These are phyloP conservation scores for Agrilus mali DNA, from an alignment of 2,888 invertebrate genomes.

Conservation along the genomic window DNA sequence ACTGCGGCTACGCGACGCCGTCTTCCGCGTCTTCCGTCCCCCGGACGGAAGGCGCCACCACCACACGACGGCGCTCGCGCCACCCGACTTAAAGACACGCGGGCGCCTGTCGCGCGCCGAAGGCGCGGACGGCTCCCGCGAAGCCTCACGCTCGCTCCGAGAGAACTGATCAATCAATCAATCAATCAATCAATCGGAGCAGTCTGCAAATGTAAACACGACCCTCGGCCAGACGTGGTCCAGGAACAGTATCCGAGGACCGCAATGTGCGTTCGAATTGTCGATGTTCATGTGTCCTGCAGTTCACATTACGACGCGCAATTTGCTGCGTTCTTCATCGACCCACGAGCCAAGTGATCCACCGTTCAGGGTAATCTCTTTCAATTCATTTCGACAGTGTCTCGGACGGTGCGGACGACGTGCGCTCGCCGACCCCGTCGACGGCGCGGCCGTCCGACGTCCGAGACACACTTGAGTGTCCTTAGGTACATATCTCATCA, in stretches of 20 bases:
- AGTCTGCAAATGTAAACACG: conserved; percentile 18
- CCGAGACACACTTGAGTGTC: background rate
- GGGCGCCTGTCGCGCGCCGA: background rate
- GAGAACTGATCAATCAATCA: no score
- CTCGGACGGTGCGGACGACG: background rate
- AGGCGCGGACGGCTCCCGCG: no score
- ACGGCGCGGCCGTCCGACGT: background rate
- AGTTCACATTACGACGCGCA: conserved; percentile 37
- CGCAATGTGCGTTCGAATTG: conserved; percentile 49
- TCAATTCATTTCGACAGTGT: background rate
- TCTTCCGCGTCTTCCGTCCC: no score
- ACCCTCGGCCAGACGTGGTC: conserved; percentile 40
- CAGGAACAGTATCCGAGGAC: conserved; percentile 35
- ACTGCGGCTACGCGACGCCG: no score
- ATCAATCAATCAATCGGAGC: background rate
- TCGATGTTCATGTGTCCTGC: conserved; percentile 48
- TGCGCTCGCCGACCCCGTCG: background rate
- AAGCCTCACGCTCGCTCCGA: background rate
- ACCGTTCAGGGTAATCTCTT: conserved; percentile 28
- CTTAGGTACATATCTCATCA: no score
- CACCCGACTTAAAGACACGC: background rate
- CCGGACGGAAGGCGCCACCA: no score
- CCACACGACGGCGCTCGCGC: background rate
- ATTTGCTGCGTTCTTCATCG: conserved; percentile 46
- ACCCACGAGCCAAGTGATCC: conserved; percentile 48